These are phyloP conservation scores for Naso thynnoides DNA, from an alignment of 2,797 vertebrate species.

Conservation along the genomic window DNA sequence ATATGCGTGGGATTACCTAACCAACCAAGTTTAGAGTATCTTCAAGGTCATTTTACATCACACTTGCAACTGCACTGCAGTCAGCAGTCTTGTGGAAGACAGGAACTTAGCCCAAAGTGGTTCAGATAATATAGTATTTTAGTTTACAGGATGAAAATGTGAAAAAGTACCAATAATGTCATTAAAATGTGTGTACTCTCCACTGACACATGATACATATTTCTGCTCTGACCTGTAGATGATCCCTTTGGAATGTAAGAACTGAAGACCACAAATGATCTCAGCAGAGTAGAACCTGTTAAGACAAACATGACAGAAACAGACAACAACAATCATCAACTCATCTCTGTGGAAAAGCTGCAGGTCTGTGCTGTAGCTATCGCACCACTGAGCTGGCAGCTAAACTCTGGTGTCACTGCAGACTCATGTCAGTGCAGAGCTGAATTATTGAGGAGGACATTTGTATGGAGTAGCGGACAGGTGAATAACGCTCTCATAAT, in stretches of 20 bases:
- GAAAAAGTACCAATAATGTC: background rate
- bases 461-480: conserved; percentile 74
- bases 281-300: conserved; percentile 97
- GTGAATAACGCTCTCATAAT: conserved; percentile 73
- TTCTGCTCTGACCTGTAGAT: conserved; percentile 92
- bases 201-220: conserved; percentile 8
- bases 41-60: conserved; percentile 31
- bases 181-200: conserved; percentile 11
- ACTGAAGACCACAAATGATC: conserved; percentile 96
- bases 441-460: conserved; percentile 81
- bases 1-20: conserved; percentile 60
- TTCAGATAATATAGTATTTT: background rate
- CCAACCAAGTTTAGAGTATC: conserved; percentile 27
- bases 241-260: conserved; percentile 95
- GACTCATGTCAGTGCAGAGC: conserved; percentile 50
- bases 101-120: background rate
- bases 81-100: background rate
- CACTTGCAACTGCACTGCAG: conserved; percentile 21
- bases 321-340: conserved; percentile 35
- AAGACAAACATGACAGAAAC: conserved; percentile 38
- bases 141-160: background rate
- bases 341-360: conserved; percentile 36
- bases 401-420: conserved; percentile 47
- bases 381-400: conserved; percentile 41
- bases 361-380: background rate